Base-by-base conservation (phyloP, 2,113 vertebrate species). In the Taxidea taxus region DNA sequence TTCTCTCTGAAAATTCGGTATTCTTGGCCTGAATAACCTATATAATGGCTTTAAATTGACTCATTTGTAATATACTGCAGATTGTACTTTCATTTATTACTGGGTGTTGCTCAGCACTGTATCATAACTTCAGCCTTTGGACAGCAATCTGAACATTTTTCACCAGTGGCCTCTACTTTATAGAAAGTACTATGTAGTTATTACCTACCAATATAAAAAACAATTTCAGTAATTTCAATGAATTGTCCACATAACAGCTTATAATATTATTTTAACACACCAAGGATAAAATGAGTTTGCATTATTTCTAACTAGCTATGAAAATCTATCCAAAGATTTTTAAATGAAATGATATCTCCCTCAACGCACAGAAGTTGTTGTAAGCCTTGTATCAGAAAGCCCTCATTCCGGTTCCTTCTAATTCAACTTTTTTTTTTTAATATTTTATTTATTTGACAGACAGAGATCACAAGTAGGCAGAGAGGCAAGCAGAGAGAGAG, bases 101-200 rank as follows among this genome's bases (percentile, higher is more conserved):
- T 82, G 62, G 23, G 18, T 84, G 62, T 72, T 87, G 81, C 85
- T 94, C 75, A 92, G 39, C n/a, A 91, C 56, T 83, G 39, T 87
- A 80, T 95, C 90, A 96, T 96, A 98, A 96, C 90, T 94, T 95
- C 49, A 96, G 94, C 11, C 56, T 96, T 92, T 96, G 95, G 90
- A 97, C 82, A 97, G 91, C 31, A 80, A 94, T 84, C 21, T 14
- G 80, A 87, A 90, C 90, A 94, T 98, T 97, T 98, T 97, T 97
- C 84, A 97, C 78, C 47, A 66, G 62, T 72, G 29, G 64, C 29
- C 58, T 92, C 74, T 74, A 74, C 42, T 78, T 97, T 87, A 75
- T 34, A 95, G 68, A 95, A 81, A 97, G 84, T 84, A 72, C 75
- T 60, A 66, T 84, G 27, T 88, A 92, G 64, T 96, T 97, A 95